A percentile compares a stretch with the other conserved stretches of the same genome.
phyloP scores from a whole-genome alignment of 2,888 invertebrate genomes.

The Leptopterna dolabrata region DNA sequence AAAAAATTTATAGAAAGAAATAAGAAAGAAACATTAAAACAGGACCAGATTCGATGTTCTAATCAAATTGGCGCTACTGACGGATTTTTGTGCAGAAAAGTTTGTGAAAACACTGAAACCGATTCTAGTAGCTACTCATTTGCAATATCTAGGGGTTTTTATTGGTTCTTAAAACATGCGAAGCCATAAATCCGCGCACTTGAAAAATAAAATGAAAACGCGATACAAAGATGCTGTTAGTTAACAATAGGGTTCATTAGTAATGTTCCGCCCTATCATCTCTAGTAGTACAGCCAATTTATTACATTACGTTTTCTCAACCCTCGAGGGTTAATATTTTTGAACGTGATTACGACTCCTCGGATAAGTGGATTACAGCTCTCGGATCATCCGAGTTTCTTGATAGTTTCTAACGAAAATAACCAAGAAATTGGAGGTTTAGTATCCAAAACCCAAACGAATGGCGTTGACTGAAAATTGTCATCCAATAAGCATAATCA shows the following conservation, averaged over 20 bases:
- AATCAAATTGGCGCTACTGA: no score
- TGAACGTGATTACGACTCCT: neutral
- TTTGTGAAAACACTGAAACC: neutral
- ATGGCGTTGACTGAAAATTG: no score
- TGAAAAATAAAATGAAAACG: neutral
- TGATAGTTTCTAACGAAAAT: no score
- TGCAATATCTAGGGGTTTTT: neutral
- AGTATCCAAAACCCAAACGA: no score
- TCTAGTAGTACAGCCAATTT: slow-evolving; percentile 20
- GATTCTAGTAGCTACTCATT: neutral
- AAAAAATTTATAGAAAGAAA: no score
- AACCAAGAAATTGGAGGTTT: no score
- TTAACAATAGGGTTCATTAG: neutral
- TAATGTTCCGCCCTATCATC: neutral
- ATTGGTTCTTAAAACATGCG: neutral
- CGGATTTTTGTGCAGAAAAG: no score
- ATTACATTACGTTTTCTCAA: neutral
- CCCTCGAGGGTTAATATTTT: neutral
- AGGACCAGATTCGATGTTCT: no score
- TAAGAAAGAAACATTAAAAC: no score
- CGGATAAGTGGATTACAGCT: no score
- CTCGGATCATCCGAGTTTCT: no score
- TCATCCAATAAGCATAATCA: no score
- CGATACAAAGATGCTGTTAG: neutral
- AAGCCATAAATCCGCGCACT: neutral